Base-by-base conservation (phyloP, 2,113 vertebrate genomes). In the Forbesichthys agassizii region DNA sequence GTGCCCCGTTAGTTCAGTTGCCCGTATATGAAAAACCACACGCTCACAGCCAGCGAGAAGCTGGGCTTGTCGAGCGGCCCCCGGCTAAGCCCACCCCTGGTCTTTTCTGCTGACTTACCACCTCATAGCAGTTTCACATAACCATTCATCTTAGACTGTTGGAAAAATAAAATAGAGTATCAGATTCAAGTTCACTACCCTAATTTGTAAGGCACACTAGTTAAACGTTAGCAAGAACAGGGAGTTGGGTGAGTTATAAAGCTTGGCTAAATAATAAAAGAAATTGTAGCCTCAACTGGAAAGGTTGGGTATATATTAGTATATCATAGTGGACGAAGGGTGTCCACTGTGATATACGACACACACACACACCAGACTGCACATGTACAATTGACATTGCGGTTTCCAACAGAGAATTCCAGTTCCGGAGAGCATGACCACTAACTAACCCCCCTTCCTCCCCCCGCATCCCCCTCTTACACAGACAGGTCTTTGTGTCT, bases 401-500 rank as follows among this genome's bases (percentile, higher is more conserved):
- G 72, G 81, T 81, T 62, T 63, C 48, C 9, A 36, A 14, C 48
- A 36, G 20, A 49, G 46, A 46, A 61, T 3, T 78, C 63, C 20
- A 61, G 68, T 77, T 72, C 68, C 58, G 3, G 10, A 75, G 84
- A 84, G 88, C 85, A 67, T 74, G 84, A 88, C 76, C 81, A 13
- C 49, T 48, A 20, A 42, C 61, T 14, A 61, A 18, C 18, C 69
- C 11, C 73, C 65, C 62, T 79, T 57, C 42, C 51, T 27, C 27
- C 27, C 1, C 1, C 1, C 1, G 1, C 27, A 27, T 27, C 27
- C 27, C 27, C 27, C 63, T n/a, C 77, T 74, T 69, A 77, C 27
- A 86, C 82, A 84, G 85, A 74, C 64, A 1, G 52, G 62, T 80
- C 79, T 84, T 86, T 86, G 77, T 82, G 75, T 77, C 27, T 68